Base-by-base conservation (phyloP, 1,140 invertebrate species). In the Hycleus cichorii region DNA sequence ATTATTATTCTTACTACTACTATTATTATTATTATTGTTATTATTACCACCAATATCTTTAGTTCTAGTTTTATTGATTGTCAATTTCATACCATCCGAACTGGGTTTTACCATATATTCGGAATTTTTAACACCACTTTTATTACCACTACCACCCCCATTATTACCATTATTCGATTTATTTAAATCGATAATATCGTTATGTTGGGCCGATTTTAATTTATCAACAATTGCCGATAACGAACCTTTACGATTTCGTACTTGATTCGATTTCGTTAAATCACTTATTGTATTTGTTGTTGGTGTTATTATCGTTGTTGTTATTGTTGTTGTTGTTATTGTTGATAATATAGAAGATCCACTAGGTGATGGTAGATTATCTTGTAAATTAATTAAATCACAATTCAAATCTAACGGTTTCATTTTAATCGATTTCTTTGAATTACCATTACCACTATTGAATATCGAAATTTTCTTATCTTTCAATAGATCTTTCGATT, bases 41-140 rank as follows among this genome's bases (percentile, higher is more conserved):
- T 26, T 54, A 60, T 67, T 54, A 54, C 71, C 68, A 0, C 0
- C 70, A 18, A 77, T 78, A 27, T 83, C 83, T 50, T 81, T 82
- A 11, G 80, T 84, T 53, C 84, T 78, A 1, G 89, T 90, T 77
- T 93, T 93, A 66, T 92, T 93, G 6, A 93, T 91, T 0, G 90
- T 94, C 49, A 94, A 82, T 71, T 93, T 94, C 74, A 93, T 89
- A 0, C 90, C 90, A 66, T 91, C 90, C 1, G 84, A 86, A 62
- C 88, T 90, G 38, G 84, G 85, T 66, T 91, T 91, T 0, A 91
- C 86, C 83, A 90, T 91, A 64, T 93, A 94, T 64, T 93, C 90
- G 1, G 83, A 83, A 68, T 86, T 88, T 74, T 90, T 90, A 47
- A 74, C 78, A 52, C 84, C 83, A 8, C 76, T 77, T 10, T 38